Conservation (phyloP, 1,140 invertebrate genomes). For the Branchinecta lynchi region DNA sequence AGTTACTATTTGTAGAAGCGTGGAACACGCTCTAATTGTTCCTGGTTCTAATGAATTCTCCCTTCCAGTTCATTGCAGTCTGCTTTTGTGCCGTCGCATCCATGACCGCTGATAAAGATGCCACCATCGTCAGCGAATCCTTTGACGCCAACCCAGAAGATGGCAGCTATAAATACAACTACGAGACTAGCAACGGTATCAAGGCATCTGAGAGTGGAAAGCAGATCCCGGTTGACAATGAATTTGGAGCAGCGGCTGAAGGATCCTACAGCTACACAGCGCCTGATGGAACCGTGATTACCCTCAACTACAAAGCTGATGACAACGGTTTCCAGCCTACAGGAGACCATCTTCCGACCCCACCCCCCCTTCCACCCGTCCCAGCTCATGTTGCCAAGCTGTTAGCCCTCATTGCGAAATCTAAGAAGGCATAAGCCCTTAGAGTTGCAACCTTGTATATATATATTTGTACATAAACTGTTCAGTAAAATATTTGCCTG, state of each 20-base stretch:
- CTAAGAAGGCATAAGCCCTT: no score
- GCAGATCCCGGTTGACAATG: conserved; percentile 15
- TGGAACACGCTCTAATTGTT: no score
- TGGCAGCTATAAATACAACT: conserved; percentile 36
- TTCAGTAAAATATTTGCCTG: no score
- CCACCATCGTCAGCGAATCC: not conserved
- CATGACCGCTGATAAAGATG: no score
- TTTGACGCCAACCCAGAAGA: not conserved
- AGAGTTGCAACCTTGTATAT: no score
- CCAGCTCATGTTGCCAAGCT: conserved; percentile 33
- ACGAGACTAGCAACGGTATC: conserved; percentile 54
- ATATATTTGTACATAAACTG: no score
- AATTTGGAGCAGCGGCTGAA: conserved; percentile 28
- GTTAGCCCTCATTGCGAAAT: not conserved
- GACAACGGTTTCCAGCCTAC: conserved; percentile 25
- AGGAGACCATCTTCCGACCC: conserved; percentile 20
- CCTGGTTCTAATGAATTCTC: no score
- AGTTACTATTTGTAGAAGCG: no score
- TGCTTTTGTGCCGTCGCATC: no score
- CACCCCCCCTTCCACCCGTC: conserved; percentile 20
- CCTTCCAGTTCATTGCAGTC: no score
- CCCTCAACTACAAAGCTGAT: conserved; percentile 24
- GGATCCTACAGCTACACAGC: conserved; percentile 25
- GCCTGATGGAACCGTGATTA: conserved; percentile 23
- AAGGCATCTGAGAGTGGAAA: conserved; percentile 37